Conservation (phyloP, 2,113 vertebrate species). For the Megaceryle maxima region DNA sequence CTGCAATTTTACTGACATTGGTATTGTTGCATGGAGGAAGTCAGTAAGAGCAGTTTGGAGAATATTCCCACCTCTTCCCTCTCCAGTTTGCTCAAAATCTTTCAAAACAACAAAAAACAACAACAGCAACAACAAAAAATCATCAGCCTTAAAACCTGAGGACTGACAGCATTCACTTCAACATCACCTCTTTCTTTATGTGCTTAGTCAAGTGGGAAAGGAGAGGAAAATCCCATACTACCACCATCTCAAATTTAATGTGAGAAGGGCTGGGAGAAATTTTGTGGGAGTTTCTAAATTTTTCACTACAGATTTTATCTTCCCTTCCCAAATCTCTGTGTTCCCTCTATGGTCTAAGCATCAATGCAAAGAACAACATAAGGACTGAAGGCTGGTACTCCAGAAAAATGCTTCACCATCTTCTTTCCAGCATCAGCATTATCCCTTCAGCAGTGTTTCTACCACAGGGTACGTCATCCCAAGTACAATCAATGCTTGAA, state of each 20-base stretch:
- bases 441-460: not conserved
- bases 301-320: not conserved
- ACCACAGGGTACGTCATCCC: not conserved
- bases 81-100: not conserved
- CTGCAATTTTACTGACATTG: not conserved
- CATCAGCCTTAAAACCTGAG: not conserved
- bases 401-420: not conserved
- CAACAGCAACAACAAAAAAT: too few species aligned
- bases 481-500: not conserved
- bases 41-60: not conserved
- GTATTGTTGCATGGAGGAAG: not conserved
- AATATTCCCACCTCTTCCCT: rapidly evolving
- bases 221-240: not conserved
- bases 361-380: not conserved
- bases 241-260: not conserved
- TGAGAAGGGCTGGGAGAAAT: not conserved
- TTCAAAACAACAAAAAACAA: not conserved
- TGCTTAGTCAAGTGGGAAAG: not conserved
- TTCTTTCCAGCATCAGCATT: not conserved
- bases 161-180: not conserved
- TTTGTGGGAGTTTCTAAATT: rapidly evolving
- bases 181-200: not conserved
- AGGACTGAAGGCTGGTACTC: not conserved
- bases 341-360: not conserved
- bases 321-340: not conserved